phyloP scores from a whole-genome alignment of 92 coral and sea anemone species.

The Desmophyllum pertusum region DNA sequence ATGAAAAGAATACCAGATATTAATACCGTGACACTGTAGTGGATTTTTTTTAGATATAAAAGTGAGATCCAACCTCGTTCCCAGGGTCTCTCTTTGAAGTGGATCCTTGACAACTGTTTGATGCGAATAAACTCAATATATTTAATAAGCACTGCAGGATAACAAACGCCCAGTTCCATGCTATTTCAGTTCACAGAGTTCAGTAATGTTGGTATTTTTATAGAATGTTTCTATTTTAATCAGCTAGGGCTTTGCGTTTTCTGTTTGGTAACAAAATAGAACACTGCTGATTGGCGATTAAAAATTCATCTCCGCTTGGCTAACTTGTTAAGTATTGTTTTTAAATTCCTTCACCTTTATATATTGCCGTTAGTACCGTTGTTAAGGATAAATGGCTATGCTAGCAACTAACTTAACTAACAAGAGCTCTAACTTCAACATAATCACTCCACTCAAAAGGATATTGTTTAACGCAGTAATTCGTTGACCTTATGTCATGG shows the following conservation, averaged over 20 bases:
- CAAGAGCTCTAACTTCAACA: neutral
- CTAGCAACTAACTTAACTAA: neutral
- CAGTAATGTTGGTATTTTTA: no score
- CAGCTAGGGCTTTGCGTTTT: neutral
- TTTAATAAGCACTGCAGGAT: no score
- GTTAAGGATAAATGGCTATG: neutral
- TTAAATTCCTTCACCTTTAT: neutral
- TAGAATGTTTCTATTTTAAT: no score
- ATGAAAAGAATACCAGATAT: no score
- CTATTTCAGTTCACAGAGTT: no score
- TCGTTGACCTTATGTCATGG: neutral
- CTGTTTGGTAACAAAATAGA: neutral
- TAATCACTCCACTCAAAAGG: neutral
- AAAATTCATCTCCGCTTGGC: neutral
- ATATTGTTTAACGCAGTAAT: neutral
- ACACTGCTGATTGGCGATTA: neutral
- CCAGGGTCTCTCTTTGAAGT: no score
- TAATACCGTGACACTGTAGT: no score
- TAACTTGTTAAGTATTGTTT: neutral
- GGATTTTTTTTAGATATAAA: no score
- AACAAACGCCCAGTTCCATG: no score
- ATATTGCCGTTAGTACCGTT: neutral
- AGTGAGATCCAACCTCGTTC: no score
- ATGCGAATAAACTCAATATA: no score
- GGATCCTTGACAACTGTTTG: no score